Conservation (phyloP, 2,888 invertebrate genomes). For the Crocallis elinguaria region DNA sequence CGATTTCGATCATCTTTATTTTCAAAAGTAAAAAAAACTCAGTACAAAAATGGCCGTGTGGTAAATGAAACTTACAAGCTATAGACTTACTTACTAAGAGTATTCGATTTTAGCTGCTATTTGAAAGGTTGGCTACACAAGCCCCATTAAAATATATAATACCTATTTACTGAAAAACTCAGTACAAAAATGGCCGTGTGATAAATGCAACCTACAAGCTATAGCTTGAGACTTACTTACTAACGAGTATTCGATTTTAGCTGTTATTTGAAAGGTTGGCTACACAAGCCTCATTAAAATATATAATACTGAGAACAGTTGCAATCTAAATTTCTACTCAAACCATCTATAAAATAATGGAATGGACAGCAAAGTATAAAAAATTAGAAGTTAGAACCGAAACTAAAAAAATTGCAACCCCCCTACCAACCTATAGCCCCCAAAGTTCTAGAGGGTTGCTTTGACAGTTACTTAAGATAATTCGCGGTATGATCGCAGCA, state of each 20-base stretch:
- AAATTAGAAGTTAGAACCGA: too few species aligned
- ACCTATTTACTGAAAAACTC: too few species aligned
- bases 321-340: too few species aligned
- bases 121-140: not conserved
- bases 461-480: too few species aligned
- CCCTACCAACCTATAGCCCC: too few species aligned
- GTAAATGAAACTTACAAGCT: slow-evolving; percentile 57
- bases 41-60: slow-evolving; percentile 82
- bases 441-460: too few species aligned
- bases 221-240: slow-evolving; percentile 42
- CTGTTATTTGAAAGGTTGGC: not conserved
- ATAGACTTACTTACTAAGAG: slow-evolving; percentile 45
- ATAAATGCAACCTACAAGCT: slow-evolving; percentile 57
- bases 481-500: too few species aligned
- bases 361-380: too few species aligned
- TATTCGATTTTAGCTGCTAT: slow-evolving; percentile 25
- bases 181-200: slow-evolving; percentile 82
- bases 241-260: slow-evolving; percentile 39
- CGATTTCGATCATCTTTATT: slow-evolving; percentile 64
- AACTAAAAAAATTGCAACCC: too few species aligned
- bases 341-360: too few species aligned
- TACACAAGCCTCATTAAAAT: not conserved
- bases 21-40: slow-evolving; percentile 55
- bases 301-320: too few species aligned
- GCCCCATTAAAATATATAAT: too few species aligned